Conservation (phyloP, 2,113 vertebrate species). For the Psilopsiagon aymara region DNA sequence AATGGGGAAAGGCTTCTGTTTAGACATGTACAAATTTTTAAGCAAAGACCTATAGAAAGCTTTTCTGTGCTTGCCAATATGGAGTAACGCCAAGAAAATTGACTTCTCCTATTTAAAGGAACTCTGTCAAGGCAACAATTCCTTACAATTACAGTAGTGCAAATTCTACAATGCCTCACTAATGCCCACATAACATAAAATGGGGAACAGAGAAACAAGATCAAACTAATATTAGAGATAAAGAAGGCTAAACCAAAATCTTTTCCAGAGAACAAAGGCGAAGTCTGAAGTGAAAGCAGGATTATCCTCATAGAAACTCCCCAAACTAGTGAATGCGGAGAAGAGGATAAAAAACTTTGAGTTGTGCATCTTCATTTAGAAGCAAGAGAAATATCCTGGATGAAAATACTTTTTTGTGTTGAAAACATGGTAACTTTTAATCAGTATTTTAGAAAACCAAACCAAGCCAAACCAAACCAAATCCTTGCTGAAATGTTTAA, state of each 20-base stretch:
- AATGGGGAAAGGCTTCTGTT: not conserved
- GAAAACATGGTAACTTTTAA: not conserved
- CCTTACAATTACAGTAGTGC: not conserved
- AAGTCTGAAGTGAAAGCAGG: not conserved
- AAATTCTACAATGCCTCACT: not conserved
- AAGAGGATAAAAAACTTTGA: not conserved
- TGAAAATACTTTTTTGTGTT: not conserved
- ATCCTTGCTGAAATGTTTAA: not conserved
- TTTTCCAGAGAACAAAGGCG: not conserved
- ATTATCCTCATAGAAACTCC: not conserved
- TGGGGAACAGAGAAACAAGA: not conserved
- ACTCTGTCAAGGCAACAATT: not conserved
- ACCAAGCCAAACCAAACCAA: not conserved
- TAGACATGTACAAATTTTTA: not conserved
- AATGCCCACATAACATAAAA: not conserved
- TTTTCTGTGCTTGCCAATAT: not conserved
- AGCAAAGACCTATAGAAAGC: not conserved
- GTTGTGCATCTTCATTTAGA: not conserved
- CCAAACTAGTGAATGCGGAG: not conserved
- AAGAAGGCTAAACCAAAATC: not conserved
- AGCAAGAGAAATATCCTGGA: not conserved
- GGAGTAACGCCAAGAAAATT: not conserved
- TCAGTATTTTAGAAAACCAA: not conserved
- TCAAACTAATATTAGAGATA: not conserved
- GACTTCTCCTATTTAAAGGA: not conserved